phyloP scores from a whole-genome alignment of 2,113 vertebrate species.

The Sphaerodactylus townsendi region DNA sequence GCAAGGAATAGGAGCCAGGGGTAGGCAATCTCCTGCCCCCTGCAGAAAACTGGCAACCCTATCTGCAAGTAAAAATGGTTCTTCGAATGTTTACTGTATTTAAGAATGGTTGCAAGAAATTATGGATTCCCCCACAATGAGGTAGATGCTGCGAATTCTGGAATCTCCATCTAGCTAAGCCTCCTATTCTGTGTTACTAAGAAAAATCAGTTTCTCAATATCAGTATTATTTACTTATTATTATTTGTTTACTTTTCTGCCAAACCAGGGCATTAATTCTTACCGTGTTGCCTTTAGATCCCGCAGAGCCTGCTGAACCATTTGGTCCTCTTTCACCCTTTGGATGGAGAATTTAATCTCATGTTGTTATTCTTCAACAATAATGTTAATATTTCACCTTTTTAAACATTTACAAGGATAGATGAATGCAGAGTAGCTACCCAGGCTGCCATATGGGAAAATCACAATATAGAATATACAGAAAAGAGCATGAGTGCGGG shows the following conservation, averaged over 20 bases:
- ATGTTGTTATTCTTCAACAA: not conserved
- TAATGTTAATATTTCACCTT: not conserved
- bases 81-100: too few species aligned
- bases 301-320: slow-evolving; percentile 44
- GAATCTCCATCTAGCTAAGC: not conserved
- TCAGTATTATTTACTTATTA: too few species aligned
- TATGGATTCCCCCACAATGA: too few species aligned
- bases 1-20: too few species aligned
- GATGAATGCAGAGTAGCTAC: not conserved
- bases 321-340: slow-evolving; percentile 59
- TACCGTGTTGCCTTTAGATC: slow-evolving; percentile 48
- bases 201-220: not conserved
- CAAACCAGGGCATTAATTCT: slow-evolving; percentile 19
- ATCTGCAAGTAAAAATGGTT: not conserved
- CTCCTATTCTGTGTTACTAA: not conserved
- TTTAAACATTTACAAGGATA: not conserved
- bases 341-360: slow-evolving; percentile 1
- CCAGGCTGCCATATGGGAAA: not conserved
- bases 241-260: too few species aligned
- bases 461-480: not conserved
- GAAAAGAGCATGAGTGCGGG: not conserved
- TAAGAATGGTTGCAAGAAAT: not conserved
- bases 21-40: too few species aligned
- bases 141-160: not conserved
- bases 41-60: not conserved